These are phyloP conservation scores for Encarsia formosa DNA, from an alignment of 2,888 invertebrate genomes.

Conservation along the genomic window DNA sequence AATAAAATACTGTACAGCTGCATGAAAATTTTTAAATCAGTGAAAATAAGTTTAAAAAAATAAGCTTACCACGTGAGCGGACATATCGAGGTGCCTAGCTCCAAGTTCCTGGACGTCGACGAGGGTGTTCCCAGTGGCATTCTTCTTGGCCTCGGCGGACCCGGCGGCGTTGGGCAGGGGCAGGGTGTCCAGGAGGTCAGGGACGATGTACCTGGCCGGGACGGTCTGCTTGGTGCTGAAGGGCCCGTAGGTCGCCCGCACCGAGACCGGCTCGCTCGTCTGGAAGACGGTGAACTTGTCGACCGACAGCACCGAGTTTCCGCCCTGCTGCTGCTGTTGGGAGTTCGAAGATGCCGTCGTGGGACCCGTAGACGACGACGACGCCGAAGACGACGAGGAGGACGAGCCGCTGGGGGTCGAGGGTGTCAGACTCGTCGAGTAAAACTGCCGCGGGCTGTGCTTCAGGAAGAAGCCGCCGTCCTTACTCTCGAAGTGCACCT, in stretches of 20 bases:
- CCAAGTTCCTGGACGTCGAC: conserved; percentile 62
- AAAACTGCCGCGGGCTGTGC: conserved; percentile 72
- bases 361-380: conserved; percentile 53
- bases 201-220: conserved; percentile 82
- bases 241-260: conserved; percentile 89
- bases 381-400: conserved; percentile 37
- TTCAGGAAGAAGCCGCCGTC: conserved; percentile 88
- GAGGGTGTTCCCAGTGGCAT: conserved; percentile 49
- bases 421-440: conserved; percentile 36
- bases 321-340: no score
- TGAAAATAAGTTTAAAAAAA: conserved; percentile 37
- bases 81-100: conserved; percentile 80
- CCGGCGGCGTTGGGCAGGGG: conserved; percentile 51
- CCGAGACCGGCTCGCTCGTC: conserved; percentile 84
- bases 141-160: conserved; percentile 40
- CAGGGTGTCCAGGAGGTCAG: conserved; percentile 70
- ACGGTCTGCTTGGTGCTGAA: conserved; percentile 94
- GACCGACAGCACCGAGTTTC: conserved; percentile 70
- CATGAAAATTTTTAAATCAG: no score
- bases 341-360: conserved; percentile 53
- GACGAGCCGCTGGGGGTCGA: conserved; percentile 41
- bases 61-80: conserved; percentile 85
- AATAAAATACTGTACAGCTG: no score
- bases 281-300: conserved; percentile 90
- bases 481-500: conserved; percentile 88